phyloP scores from a whole-genome alignment of 2,888 invertebrate species.

The Dermolepida albohirtum region DNA sequence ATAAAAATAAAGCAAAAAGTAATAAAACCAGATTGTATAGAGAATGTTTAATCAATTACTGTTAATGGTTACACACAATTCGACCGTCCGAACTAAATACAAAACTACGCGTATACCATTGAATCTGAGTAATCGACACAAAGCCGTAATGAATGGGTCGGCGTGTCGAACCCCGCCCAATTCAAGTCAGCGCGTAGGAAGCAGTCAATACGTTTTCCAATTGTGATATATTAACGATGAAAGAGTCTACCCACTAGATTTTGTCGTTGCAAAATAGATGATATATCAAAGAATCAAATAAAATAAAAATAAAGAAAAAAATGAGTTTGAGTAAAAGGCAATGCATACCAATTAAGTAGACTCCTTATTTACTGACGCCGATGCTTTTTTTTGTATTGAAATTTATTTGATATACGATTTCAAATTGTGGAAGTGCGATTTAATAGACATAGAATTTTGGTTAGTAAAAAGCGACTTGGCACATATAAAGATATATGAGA shows the following conservation, averaged over 20 bases:
- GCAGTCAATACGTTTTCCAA: conserved; percentile 53
- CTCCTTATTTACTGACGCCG: too few relatives aligned
- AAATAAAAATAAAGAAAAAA: conserved; percentile 8
- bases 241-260: conserved; percentile 61
- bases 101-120: conserved; percentile 40
- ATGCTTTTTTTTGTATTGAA: too few relatives aligned
- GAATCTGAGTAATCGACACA: conserved; percentile 41
- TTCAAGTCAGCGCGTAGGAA: conserved; percentile 46
- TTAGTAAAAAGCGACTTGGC: too few relatives aligned
- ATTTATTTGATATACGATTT: too few relatives aligned
- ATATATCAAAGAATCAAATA: conserved; percentile 9
- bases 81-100: conserved; percentile 35
- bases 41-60: conserved; percentile 24
- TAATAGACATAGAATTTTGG: too few relatives aligned
- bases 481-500: too few relatives aligned
- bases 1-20: too few relatives aligned
- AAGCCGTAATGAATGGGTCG: conserved; percentile 48
- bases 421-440: too few relatives aligned
- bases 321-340: too few relatives aligned
- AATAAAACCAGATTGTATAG: not conserved
- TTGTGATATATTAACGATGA: conserved; percentile 61
- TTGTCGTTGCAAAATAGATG: conserved; percentile 27
- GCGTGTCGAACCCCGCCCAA: conserved; percentile 47
- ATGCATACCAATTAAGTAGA: too few relatives aligned
- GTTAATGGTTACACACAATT: not conserved